Base-by-base conservation (phyloP, 1,140 invertebrate species). In the Drosophila lowei region DNA sequence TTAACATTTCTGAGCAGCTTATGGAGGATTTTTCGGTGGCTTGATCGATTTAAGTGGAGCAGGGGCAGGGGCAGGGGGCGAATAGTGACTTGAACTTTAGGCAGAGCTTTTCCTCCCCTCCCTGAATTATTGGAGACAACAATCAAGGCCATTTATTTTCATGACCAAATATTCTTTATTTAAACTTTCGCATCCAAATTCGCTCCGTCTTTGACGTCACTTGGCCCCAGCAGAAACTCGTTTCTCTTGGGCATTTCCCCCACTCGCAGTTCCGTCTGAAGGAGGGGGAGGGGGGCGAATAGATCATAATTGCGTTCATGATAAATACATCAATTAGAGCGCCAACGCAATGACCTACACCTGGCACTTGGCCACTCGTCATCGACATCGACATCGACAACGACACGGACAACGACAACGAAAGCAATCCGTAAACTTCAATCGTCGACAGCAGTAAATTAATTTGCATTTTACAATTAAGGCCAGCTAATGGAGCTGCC, bases 291-390 rank as follows among this genome's bases (percentile, higher is more conserved):
- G 11, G 60, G 68, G 42, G 21, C 30, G 47, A 59, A 75, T 62
- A 71, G 56, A 57, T 46, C 64, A 64, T 74, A 79, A 79, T 84
- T 84, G 84, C 57, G 66, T 46, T 34, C 30, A 66, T 61, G 88
- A 75, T 86, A 58, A 72, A 85, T 71, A 88, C 79, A 86, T 88
- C 78, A 81, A 86, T 81, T 88, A 64, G 60, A 68, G 81, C 81
- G 81, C 81, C 81, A 86, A 86, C 81, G 81, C 81, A 88, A 77
- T 88, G 81, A 88, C 81, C 81, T 86, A 88, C 83, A 78, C 67
- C 64, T 55, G 62, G 62, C 57, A 65, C 62, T 61, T 67, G 59
- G 62, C 21, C 49, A 55, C 16, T 23, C 18, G 46, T 30, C 42
- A 18, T 1, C 18, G 18, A 18, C 18, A 18, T 18, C 18, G 18